Percentiles rank a stretch among this genome's conserved stretches.
phyloP scores from a whole-genome alignment of 2,113 vertebrate genomes.

The Natator depressus region DNA sequence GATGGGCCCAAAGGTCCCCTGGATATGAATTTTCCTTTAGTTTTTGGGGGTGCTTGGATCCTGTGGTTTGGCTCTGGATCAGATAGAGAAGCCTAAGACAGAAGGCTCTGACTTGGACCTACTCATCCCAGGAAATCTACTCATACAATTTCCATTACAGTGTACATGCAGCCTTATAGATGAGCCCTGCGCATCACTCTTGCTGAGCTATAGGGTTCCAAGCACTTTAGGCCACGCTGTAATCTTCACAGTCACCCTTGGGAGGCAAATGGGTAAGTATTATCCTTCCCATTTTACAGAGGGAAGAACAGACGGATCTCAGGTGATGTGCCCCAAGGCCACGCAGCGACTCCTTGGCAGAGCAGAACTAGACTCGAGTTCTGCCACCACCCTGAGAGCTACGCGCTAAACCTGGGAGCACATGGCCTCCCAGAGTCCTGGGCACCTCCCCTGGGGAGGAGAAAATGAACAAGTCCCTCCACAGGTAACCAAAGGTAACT shows the following conservation, averaged over 20 bases:
- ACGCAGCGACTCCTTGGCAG: neutral
- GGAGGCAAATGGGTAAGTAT: neutral
- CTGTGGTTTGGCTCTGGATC: neutral
- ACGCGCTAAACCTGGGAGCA: neutral
- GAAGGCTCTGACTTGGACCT: neutral
- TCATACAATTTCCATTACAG: neutral
- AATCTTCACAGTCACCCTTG: neutral
- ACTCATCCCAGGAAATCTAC: neutral
- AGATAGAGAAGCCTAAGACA: neutral
- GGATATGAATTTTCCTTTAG: neutral
- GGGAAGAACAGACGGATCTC: neutral
- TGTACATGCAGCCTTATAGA: neutral
- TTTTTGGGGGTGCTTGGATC: neutral
- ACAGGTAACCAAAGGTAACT: neutral
- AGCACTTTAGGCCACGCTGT: neutral
- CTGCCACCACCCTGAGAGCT: neutral
- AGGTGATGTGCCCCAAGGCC: neutral
- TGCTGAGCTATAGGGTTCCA: neutral
- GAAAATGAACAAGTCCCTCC: neutral
- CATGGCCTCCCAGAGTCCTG: neutral
- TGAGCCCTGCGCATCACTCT: neutral
- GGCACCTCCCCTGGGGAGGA: neutral
- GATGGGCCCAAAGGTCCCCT: neutral
- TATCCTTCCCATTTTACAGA: neutral
- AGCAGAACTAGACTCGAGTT: neutral